Base-by-base conservation (phyloP, 1,140 invertebrate species). In the Drosophila insularis region DNA sequence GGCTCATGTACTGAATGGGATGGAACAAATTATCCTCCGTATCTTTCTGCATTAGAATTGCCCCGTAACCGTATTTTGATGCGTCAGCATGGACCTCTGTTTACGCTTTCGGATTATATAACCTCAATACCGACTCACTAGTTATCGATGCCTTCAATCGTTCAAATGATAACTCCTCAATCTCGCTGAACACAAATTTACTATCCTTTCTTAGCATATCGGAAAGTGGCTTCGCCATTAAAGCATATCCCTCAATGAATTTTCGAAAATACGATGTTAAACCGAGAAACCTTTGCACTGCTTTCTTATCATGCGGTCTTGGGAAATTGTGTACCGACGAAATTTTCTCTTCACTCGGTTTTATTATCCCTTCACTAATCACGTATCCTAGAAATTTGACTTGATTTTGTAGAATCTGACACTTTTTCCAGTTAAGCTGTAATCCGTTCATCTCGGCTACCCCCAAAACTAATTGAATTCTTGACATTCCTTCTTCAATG, bases 1-100 rank as follows among this genome's bases (percentile, higher is more conserved):
- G 39, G 4, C 67, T 69, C 67, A 70, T 70, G 10, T 55, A 66
- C n/a, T 66, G 54, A 39, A 60, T 43, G 39, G 40, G 56, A 40
- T 54, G 63, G n/a, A 66, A 66, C n/a, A n/a, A n/a, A n/a, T n/a
- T n/a, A n/a, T n/a, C n/a, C n/a, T n/a, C n/a, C n/a, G n/a, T n/a
- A n/a, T n/a, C n/a, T n/a, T n/a, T n/a, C n/a, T n/a, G n/a, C n/a
- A n/a, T n/a, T n/a, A n/a, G n/a, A n/a, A 23, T 23, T 2, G 23
- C 1, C 0, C 23, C n/a, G n/a, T n/a, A n/a, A 23, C 23, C 23
- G 23, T 2, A 23, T 23, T 2, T 2, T 23, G 2, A 2, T 23
- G 23, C 23, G 3, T 23, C 23, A 23, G 23, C 23, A 23, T 23
- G 1, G 23, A 21, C 21, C 21, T 21, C 21, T 21, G 21, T 21